A percentile compares a stretch with the other conserved stretches of the same genome.
phyloP scores from a whole-genome alignment of 2,888 invertebrate species.

The Lysandra bellargus region DNA sequence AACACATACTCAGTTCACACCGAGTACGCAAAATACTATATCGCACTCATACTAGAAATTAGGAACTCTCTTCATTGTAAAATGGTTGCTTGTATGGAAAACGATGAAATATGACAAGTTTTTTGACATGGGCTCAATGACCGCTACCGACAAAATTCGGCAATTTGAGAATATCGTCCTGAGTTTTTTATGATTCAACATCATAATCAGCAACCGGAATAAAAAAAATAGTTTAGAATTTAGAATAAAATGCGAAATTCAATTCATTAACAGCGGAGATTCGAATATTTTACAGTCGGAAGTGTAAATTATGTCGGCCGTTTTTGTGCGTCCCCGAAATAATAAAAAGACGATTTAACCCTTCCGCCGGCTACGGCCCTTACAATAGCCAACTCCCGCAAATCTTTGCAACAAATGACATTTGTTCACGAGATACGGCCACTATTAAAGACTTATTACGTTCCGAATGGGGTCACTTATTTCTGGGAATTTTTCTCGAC shows the following conservation, averaged over 20 bases:
- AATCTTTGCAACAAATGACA: conserved; percentile 13
- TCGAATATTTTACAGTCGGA: not conserved
- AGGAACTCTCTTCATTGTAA: too few species aligned
- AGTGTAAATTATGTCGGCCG: not conserved
- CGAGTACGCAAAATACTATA: too few species aligned
- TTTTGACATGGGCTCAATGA: too few species aligned
- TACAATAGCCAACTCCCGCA: conserved; percentile 6
- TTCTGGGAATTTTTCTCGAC: not conserved
- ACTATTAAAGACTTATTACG: conserved; percentile 9
- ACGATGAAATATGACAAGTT: too few species aligned
- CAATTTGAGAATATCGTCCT: too few species aligned
- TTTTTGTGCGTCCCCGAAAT: not conserved
- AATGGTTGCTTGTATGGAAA: too few species aligned
- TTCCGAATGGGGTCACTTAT: not conserved
- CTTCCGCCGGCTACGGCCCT: not conserved
- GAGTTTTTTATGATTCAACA: too few species aligned
- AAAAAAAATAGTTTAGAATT: not conserved
- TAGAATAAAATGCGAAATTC: not conserved
- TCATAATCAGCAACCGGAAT: too few species aligned
- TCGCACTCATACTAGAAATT: too few species aligned
- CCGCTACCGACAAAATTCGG: too few species aligned
- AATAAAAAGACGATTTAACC: conserved; percentile 18
- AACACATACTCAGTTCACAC: too few species aligned
- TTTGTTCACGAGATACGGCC: not conserved
- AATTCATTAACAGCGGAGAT: not conserved